phyloP scores from a whole-genome alignment of 2,797 vertebrate species.

The Chelonia mydas region DNA sequence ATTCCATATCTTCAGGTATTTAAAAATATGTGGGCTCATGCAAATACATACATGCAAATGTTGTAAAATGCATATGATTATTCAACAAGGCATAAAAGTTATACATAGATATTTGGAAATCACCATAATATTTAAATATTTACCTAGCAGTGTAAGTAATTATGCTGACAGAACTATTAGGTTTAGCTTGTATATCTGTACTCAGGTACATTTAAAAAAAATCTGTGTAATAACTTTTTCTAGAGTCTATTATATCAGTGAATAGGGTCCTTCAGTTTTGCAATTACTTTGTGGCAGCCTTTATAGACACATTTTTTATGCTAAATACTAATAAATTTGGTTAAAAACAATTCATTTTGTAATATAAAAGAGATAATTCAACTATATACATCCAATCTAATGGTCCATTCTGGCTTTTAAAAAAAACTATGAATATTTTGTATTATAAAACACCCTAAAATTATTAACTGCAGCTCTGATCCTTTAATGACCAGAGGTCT shows the following conservation, averaged over 20 bases:
- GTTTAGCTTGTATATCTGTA: not conserved
- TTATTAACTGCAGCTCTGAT: not conserved
- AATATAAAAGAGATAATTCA: not conserved
- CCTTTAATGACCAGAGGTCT: not conserved
- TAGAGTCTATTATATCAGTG: not conserved
- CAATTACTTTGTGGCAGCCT: not conserved
- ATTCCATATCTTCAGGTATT: not conserved
- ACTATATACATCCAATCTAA: not conserved
- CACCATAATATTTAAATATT: constrained; percentile 30
- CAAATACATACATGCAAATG: constrained; percentile 46
- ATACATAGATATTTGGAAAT: constrained; percentile 14
- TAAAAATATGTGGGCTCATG: constrained; percentile 14
- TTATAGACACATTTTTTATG: not conserved
- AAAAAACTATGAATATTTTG: not conserved
- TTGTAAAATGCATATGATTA: not conserved
- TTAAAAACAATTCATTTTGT: not conserved
- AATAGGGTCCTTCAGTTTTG: not conserved
- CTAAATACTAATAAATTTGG: not conserved
- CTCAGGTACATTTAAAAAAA: not conserved
- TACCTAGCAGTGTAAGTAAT: not conserved
- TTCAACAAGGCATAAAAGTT: constrained; percentile 43
- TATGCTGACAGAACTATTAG: not conserved
- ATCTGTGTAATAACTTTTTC: not conserved
- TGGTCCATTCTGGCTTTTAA: not conserved
- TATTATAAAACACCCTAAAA: not conserved